Conservation (phyloP, 2,888 invertebrate genomes). For the Lissocephala sabroskyi region DNA sequence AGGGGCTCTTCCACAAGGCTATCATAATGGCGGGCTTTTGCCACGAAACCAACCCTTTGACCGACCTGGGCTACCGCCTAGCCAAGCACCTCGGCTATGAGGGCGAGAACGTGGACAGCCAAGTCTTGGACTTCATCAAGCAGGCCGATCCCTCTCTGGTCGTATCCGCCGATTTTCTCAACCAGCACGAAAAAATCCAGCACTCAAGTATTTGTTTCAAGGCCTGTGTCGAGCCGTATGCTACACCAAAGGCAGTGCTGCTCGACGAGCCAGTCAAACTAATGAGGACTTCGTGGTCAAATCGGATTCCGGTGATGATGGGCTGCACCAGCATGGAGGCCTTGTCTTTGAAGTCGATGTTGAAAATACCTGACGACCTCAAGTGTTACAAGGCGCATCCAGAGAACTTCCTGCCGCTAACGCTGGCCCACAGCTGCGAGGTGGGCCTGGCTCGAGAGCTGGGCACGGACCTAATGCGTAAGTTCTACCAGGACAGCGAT, state of each 20-base stretch:
- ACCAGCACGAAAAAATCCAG: constrained; percentile 27
- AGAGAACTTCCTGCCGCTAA: constrained; percentile 22
- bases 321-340: constrained; percentile 65
- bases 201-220: constrained; percentile 26
- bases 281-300: constrained; percentile 60
- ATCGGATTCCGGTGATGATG: constrained; percentile 61
- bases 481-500: constrained; percentile 34
- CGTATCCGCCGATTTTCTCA: constrained; percentile 25
- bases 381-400: constrained; percentile 16
- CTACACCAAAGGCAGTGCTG: constrained; percentile 43
- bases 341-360: background rate
- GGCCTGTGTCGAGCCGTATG: constrained; percentile 60
- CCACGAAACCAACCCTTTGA: constrained; percentile 26
- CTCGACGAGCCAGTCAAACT: constrained; percentile 49
- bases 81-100: constrained; percentile 60
- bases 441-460: constrained; percentile 22
- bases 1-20: constrained; percentile 66
- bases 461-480: constrained; percentile 42
- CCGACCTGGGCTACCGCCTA: constrained; percentile 42
- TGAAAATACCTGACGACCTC: constrained; percentile 9
- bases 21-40: constrained; percentile 58
- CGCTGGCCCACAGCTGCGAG: constrained; percentile 11
- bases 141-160: constrained; percentile 36
- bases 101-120: constrained; percentile 54
- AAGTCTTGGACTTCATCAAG: constrained; percentile 36